Evolutionary conservation across 2,113 vertebrate genomes (phyloP), one percentile per base, ranked within the genome.

Genomic region (Xenopus laevis): DNA sequence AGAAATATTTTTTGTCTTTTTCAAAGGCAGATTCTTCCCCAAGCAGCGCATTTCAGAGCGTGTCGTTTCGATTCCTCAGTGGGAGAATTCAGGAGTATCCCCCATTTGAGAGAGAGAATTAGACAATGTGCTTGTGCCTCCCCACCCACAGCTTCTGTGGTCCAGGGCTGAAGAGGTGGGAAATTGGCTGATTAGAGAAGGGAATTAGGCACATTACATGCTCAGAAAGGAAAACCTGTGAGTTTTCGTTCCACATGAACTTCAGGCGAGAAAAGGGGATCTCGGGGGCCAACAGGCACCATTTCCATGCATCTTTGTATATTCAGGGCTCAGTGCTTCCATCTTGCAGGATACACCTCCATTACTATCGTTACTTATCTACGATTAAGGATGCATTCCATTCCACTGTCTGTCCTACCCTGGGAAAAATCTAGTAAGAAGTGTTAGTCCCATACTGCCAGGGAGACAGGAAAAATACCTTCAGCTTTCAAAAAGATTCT

Each of bases 241-340:
- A 79, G 79, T 82, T 81, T 81, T 12, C 9, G 82, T 86, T 87
- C 85, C 85, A 86, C 84, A 80, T 80, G 76, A 78, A 83, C 65
- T 81, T 81, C 71, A 78, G 83, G 81, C 83, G 75, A 68, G 79
- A 79, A 81, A 72, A 77, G 82, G 83, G 79, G 64, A 70, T 80
- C 80, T 74, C 85, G 82, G 58, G 52, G 79, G 64, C 79, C 27
- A 0, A 79, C 85, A 80, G 83, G 82, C 81, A 79, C 80, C 82
- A 87, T 85, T 88, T 85, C 86, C 83, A 86, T 83, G 85, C 80
- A 84, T 86, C 79, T 86, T 82, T 87, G 84, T 84, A 83, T 82
- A 79, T 86, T 86, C 83, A 86, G 84, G 83, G 85, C 87, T 83
- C 79, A 84, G 79, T 79, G 81, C 76, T 82, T 87, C 79, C 84